Conservation (phyloP, 2,888 invertebrate species). For the Drosophila pseudotakahashii region DNA sequence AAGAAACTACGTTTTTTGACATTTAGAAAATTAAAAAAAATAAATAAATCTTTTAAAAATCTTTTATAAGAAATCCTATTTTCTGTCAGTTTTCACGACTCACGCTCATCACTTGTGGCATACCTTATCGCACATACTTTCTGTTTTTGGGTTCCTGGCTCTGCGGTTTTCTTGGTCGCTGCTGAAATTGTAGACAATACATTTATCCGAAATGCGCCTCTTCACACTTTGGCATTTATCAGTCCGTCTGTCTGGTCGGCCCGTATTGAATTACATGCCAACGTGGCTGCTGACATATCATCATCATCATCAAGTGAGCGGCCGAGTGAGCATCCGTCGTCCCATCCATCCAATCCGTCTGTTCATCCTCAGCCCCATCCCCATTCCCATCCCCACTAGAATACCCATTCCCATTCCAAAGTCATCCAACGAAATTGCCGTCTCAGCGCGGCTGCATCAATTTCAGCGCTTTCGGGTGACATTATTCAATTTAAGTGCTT, state of each 20-base stretch:
- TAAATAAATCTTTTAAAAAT: background rate
- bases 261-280: slow-evolving; percentile 64
- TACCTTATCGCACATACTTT: slow-evolving; percentile 33
- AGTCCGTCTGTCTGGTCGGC: slow-evolving; percentile 20
- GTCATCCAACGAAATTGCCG: slow-evolving; percentile 53
- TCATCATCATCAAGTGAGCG: slow-evolving; percentile 15
- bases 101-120: background rate
- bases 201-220: slow-evolving; percentile 51
- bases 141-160: slow-evolving; percentile 7
- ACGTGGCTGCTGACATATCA: slow-evolving; percentile 63
- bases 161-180: slow-evolving; percentile 17
- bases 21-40: no score
- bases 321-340: slow-evolving; percentile 36
- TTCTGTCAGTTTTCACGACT: background rate
- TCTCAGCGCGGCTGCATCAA: slow-evolving; percentile 50
- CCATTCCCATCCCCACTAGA: background rate
- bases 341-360: slow-evolving; percentile 15
- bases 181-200: slow-evolving; percentile 51
- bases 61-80: background rate
- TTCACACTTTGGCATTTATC: slow-evolving; percentile 60
- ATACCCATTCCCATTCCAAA: slow-evolving; percentile 6
- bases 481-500: slow-evolving; percentile 72
- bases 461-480: slow-evolving; percentile 66
- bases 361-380: slow-evolving; percentile 1
- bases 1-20: no score